Percentiles rank a stretch among this genome's conserved stretches.
Conservation (phyloP, 2,888 invertebrate species). For the Sinodicranocentrus sp. region DNA sequence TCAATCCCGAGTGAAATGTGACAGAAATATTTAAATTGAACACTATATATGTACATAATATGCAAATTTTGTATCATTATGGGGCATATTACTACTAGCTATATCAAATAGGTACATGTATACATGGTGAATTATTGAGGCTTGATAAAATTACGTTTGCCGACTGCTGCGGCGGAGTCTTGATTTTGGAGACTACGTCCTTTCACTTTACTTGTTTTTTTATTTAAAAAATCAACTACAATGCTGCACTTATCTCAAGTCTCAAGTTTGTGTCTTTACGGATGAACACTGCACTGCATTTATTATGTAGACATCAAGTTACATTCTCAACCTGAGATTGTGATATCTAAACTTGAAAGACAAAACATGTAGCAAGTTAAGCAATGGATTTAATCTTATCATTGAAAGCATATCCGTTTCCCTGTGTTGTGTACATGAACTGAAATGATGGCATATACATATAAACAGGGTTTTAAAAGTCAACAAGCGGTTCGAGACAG, state of each 20-base stretch:
- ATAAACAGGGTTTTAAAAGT: neutral
- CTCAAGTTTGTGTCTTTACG: neutral
- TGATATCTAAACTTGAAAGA: neutral
- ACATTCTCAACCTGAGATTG: too few species aligned
- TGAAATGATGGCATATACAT: conserved; percentile 2
- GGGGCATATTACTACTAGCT: too few species aligned
- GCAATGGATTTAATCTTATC: conserved; percentile 22
- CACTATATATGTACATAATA: neutral
- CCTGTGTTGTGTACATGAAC: conserved; percentile 12
- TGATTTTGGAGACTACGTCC: neutral
- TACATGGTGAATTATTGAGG: neutral
- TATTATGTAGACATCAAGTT: neutral
- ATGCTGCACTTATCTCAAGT: neutral
- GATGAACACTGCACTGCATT: neutral
- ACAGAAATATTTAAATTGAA: conserved; percentile 19
- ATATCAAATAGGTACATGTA: too few species aligned
- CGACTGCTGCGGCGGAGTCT: neutral
- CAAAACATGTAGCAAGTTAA: neutral
- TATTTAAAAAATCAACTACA: neutral
- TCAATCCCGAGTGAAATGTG: conserved; percentile 23
- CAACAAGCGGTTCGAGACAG: neutral
- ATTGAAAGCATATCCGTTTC: conserved; percentile 29
- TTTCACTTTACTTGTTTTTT: too few species aligned
- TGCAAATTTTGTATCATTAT: too few species aligned
- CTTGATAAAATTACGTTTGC: neutral